Conservation (phyloP, 30 jellyfish, hydroid and myxozoan species). For the Catostylus mosaicus region DNA sequence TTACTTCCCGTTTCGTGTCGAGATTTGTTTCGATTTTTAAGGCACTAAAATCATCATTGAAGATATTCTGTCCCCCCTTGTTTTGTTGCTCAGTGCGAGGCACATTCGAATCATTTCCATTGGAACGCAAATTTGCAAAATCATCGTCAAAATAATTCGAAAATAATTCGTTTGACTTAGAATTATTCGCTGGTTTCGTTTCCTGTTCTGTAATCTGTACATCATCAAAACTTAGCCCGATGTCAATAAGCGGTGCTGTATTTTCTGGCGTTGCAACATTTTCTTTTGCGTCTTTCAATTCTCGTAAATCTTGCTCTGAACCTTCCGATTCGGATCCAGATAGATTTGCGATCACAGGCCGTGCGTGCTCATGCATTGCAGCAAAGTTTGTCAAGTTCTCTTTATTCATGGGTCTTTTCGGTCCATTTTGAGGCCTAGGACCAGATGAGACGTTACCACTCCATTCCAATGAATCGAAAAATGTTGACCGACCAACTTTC, state of each 20-base stretch:
- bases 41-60: constrained; percentile 54
- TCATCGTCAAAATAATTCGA: constrained; percentile 39
- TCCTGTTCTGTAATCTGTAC: not conserved
- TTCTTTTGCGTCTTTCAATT: not conserved
- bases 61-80: constrained; percentile 19
- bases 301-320: not conserved
- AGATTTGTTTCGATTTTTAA: constrained; percentile 28
- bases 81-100: not conserved
- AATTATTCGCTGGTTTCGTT: not conserved
- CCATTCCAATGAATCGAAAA: constrained; percentile 51
- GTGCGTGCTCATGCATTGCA: not conserved
- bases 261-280: not conserved
- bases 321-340: constrained; percentile 22
- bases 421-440: not conserved
- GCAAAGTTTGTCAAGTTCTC: not conserved
- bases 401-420: not conserved
- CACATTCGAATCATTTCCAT: not conserved
- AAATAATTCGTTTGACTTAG: not conserved
- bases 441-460: not conserved
- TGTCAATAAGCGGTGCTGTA: constrained; percentile 41
- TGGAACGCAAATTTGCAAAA: constrained; percentile 36
- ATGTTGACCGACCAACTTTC: constrained; percentile 60
- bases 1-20: not conserved
- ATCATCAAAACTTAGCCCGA: constrained; percentile 29
- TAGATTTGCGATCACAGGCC: not conserved